Conservation (phyloP, 2,797 vertebrate genomes). For the Aselliscus stoliczkanus region DNA sequence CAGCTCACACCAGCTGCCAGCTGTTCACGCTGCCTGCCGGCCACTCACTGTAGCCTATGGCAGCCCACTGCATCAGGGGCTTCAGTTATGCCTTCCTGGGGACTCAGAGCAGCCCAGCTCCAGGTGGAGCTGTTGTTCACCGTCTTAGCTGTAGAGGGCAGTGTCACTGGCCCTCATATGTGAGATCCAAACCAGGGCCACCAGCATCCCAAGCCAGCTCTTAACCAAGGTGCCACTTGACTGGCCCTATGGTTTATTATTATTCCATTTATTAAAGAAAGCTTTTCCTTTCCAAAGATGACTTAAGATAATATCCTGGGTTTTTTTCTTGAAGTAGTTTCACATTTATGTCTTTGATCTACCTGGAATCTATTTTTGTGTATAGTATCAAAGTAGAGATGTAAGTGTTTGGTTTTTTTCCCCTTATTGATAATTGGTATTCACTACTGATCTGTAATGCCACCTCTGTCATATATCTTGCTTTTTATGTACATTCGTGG, state of each 20-base stretch:
- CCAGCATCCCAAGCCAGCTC: no score
- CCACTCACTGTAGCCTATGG: no score
- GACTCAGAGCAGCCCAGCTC: no score
- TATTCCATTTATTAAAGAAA: not conserved
- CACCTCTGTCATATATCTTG: not conserved
- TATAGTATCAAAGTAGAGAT: not conserved
- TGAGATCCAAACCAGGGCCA: no score
- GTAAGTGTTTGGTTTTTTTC: not conserved
- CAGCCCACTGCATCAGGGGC: no score
- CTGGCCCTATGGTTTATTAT: not conserved
- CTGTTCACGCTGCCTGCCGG: no score
- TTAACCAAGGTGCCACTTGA: no score
- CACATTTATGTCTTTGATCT: not conserved
- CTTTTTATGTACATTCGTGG: not conserved
- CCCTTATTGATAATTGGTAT: not conserved
- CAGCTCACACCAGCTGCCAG: no score
- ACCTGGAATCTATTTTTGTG: not conserved
- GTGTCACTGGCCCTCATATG: no score
- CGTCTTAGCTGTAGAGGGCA: no score
- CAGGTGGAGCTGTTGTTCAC: no score
- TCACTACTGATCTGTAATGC: not conserved
- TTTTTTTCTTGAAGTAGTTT: not conserved
- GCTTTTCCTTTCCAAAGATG: not conserved
- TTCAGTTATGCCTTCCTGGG: no score
- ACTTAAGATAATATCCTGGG: not conserved